Percentiles rank a stretch among this genome's conserved stretches.
Conservation (phyloP, 2,113 vertebrate genomes). For the Strix uralensis region DNA sequence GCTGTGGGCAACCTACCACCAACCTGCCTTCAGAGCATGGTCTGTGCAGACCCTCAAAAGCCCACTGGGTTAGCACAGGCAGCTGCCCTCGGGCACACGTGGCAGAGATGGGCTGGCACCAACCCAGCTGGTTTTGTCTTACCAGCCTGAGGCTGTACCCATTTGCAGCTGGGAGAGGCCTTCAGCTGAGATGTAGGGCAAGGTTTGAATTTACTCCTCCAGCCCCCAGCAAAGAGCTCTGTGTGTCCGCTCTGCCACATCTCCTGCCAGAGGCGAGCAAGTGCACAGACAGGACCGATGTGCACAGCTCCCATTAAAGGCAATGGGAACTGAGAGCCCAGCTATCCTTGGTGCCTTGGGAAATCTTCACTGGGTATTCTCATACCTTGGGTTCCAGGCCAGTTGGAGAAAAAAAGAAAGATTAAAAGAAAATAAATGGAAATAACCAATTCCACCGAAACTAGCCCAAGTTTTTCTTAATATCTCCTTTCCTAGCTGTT, state of each 20-base stretch:
- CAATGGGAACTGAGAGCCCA: neutral
- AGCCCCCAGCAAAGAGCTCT: neutral
- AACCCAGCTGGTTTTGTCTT: neutral
- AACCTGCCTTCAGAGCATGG: neutral
- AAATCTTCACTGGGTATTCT: neutral
- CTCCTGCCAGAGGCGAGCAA: neutral
- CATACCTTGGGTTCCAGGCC: neutral
- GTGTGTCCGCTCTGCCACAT: rapidly evolving
- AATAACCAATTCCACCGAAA: neutral
- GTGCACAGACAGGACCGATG: neutral
- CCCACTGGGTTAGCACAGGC: rapidly evolving
- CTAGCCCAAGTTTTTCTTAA: neutral
- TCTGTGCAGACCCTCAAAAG: neutral
- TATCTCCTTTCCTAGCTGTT: neutral
- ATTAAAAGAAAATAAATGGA: neutral
- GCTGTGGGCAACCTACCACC: neutral
- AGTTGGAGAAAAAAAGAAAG: neutral
- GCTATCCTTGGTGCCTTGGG: neutral
- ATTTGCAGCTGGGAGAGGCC: neutral
- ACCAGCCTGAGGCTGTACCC: neutral
- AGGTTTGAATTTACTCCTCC: neutral
- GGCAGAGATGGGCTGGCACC: neutral
- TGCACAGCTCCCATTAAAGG: neutral
- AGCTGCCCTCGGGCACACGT: neutral
- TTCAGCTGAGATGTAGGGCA: neutral